Conservation (phyloP, 2,797 vertebrate species). For the Oreortyx pictus region DNA sequence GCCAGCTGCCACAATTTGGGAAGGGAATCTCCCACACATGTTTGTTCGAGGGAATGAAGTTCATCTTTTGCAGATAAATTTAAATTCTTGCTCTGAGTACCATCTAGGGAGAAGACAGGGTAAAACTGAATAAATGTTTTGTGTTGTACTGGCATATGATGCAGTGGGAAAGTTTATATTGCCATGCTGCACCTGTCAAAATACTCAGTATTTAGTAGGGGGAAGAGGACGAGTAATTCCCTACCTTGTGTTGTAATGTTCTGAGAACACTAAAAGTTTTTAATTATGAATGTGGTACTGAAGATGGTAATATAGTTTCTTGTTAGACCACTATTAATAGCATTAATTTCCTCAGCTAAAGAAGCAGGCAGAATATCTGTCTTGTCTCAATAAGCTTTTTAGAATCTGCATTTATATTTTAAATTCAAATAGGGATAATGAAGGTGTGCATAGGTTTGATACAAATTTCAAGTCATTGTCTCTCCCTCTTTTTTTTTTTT, state of each 20-base stretch:
- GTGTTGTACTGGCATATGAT: neutral
- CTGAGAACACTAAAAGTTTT: neutral
- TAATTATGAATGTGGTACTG: neutral
- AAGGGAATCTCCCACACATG: conserved; percentile 20
- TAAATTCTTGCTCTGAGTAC: neutral
- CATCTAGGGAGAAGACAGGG: neutral
- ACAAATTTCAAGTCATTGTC: neutral
- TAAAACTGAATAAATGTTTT: neutral
- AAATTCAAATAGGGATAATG: neutral
- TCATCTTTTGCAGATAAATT: neutral
- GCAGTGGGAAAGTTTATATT: neutral
- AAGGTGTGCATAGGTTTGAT: neutral
- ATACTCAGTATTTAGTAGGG: neutral
- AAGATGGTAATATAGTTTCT: neutral
- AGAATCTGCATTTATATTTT: neutral
- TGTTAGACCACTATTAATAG: neutral
- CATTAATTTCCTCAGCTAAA: neutral
- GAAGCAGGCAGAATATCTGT: neutral
- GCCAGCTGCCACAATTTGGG: conserved; percentile 36
- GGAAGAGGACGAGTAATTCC: neutral
- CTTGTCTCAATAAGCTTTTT: neutral
- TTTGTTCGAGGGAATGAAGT: neutral
- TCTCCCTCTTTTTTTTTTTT: neutral
- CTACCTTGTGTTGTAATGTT: neutral
- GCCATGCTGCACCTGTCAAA: neutral